Base-by-base conservation (phyloP, 2,888 invertebrate species). In the Brachyopa scutellaris region DNA sequence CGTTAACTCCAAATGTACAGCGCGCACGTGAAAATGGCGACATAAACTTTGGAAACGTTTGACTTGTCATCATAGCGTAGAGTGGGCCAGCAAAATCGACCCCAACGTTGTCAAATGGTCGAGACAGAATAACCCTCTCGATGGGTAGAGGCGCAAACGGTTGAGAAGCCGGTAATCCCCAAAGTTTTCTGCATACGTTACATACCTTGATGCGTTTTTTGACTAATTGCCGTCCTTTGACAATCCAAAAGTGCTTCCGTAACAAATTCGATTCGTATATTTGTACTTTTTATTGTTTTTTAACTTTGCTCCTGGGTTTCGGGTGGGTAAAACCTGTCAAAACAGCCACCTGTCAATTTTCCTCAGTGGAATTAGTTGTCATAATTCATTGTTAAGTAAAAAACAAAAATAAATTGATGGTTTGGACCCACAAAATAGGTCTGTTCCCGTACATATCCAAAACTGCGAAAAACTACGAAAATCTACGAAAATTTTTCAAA, bases 91-190 rank as follows among this genome's bases (percentile, higher is more conserved):
- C 59, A 19, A 59, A 62, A 23, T 62, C 62, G 5, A 62, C 49
- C 4, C 62, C 62, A 8, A 62, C 33, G 13, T 62, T 62, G 13
- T 45, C 23, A 33, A 62, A 62, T 11, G 36, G 47, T 4, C 62
- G 23, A 9, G 21, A 23, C 7, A 47, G 23, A 1, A 47, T 31
- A 15, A 47, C 33, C 17, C 49, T 21, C 36, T 64, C 38, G 1
- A 36, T 21, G 7, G 57, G 57, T 15, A 57, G 13, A 13, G 64
- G 49, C n/a, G 49, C 64, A 23, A 49, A 64, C 3, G 64, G 64
- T 15, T 64, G 23, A 6, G 17, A 47, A 33, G 62, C 33, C 11
- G 29, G 62, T 8, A 21, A 42, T 6, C 62, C 47, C 29, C 8
- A 59, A 4, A 59, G 31, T 19, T 59, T 59, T 9, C 3, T 42